These are phyloP conservation scores for Agrochola circellaris DNA, from an alignment of 2,888 invertebrate genomes.

Conservation along the genomic window DNA sequence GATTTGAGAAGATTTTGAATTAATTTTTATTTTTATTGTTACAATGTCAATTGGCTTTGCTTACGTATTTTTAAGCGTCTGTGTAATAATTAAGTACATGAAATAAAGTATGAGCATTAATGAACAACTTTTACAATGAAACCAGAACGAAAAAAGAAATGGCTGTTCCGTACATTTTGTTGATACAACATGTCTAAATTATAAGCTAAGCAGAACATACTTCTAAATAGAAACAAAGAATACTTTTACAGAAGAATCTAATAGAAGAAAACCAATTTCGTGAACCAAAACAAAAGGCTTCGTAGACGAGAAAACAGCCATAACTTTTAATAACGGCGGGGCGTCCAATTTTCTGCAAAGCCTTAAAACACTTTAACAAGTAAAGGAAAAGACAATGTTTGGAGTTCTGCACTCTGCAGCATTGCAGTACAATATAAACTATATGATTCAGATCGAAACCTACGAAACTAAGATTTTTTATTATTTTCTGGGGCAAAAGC, in stretches of 20 bases:
- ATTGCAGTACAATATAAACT: constrained; percentile 45
- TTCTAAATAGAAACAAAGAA: constrained; percentile 1
- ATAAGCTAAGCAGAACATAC: neutral
- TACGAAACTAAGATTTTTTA: neutral
- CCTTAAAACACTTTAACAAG: constrained; percentile 40
- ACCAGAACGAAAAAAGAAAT: neutral
- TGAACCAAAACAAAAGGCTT: constrained; percentile 18
- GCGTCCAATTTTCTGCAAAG: constrained; percentile 52
- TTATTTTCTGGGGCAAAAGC: neutral
- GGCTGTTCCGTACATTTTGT: neutral
- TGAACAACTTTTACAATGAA: neutral
- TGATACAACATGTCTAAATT: neutral
- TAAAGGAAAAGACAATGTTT: constrained; percentile 30
- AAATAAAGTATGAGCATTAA: neutral
- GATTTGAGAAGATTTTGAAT: neutral
- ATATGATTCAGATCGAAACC: neutral
- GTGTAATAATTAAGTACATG: neutral
- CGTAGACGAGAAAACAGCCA: constrained; percentile 26
- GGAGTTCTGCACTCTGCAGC: constrained; percentile 37
- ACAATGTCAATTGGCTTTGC: neutral
- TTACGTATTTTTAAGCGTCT: neutral
- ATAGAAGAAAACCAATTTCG: constrained; percentile 40
- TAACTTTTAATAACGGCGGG: constrained; percentile 49
- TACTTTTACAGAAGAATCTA: neutral
- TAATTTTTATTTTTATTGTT: neutral